phyloP scores from a whole-genome alignment of 2,797 vertebrate genomes.

The Darevskia mixta region DNA sequence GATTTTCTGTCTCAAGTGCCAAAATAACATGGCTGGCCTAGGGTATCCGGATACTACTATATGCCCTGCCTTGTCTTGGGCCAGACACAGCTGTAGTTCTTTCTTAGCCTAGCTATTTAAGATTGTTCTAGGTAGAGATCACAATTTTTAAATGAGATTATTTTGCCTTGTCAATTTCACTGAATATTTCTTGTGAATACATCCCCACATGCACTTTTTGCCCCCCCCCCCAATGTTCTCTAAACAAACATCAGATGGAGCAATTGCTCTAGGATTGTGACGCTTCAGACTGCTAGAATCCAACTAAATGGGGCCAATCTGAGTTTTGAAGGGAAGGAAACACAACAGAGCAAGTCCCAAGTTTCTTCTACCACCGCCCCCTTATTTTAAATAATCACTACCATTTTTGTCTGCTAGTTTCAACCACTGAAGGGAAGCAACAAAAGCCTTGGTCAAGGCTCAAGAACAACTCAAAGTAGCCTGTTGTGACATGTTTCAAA shows the following conservation, averaged over 20 bases:
- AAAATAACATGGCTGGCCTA: background rate
- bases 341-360: background rate
- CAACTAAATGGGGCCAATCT: conserved; percentile 49
- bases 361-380: background rate
- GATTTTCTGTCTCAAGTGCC: background rate
- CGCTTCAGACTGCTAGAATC: background rate
- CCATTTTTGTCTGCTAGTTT: background rate
- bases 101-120: background rate
- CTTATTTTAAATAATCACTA: background rate
- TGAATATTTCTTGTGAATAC: background rate
- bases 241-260: background rate
- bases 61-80: too few species aligned
- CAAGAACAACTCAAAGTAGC: conserved; percentile 16
- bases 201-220: background rate
- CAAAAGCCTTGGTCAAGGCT: background rate
- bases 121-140: background rate
- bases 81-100: background rate
- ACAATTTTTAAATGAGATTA: background rate
- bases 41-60: background rate
- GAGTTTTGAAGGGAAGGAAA: conserved; percentile 22
- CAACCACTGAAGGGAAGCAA: conserved; percentile 3
- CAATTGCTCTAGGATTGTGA: background rate
- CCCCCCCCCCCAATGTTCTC: too few species aligned
- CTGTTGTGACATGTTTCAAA: conserved; percentile 6
- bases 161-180: background rate